Evolutionary conservation across 2,888 invertebrate genomes (phyloP).

Genomic region (Punctoribates punctum): DNA sequence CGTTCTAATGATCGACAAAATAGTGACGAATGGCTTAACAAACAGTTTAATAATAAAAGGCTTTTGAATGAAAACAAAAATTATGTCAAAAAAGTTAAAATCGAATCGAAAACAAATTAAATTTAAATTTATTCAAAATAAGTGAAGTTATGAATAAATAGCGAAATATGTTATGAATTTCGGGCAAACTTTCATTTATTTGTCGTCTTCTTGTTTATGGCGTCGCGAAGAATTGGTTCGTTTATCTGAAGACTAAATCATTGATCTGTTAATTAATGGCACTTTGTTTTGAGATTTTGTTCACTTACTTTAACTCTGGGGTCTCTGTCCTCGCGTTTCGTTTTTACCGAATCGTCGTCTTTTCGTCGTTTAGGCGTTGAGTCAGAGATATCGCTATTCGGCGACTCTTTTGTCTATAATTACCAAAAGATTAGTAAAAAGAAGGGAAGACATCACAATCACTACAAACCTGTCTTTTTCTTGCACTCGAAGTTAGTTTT

Average conservation of each 20-base stretch:
- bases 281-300: not conserved
- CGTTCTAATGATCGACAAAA: constrained; percentile 13
- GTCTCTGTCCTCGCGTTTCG: constrained; percentile 39
- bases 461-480: constrained; percentile 7
- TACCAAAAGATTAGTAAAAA: not conserved
- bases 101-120: not conserved
- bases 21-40: constrained; percentile 27
- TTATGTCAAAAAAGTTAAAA: constrained; percentile 26
- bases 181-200: constrained; percentile 28
- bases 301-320: constrained; percentile 39
- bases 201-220: constrained; percentile 41
- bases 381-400: constrained; percentile 12
- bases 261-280: not conserved
- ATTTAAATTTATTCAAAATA: not conserved
- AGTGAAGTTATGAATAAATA: constrained; percentile 23
- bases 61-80: not conserved
- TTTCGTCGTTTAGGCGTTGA: constrained; percentile 37
- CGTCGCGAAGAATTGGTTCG: constrained; percentile 34
- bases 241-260: constrained; percentile 25
- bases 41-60: constrained; percentile 15
- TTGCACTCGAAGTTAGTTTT: constrained; percentile 5
- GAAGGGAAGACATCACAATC: too few species aligned
- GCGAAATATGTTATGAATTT: constrained; percentile 2
- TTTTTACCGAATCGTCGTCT: constrained; percentile 39
- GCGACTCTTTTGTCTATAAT: constrained; percentile 8